Conservation (phyloP, 2,113 vertebrate genomes). For the Cyprinodon brontotheroides region DNA sequence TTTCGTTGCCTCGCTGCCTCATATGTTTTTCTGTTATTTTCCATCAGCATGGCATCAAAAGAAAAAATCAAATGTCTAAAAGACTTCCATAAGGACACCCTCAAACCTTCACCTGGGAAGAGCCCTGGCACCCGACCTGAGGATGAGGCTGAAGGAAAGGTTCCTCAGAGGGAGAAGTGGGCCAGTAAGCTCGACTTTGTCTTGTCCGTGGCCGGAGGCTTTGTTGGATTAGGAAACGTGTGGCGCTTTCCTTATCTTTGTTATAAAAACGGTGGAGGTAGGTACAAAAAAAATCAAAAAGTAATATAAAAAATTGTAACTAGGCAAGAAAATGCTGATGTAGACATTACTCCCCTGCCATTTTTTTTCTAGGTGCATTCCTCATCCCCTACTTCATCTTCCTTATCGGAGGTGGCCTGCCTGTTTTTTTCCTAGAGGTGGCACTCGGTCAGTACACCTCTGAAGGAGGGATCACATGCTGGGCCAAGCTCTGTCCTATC, state of each 20-base stretch:
- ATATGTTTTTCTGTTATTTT: not conserved
- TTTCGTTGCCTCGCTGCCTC: not conserved
- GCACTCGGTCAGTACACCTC: conserved; percentile 97
- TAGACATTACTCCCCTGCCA: not conserved
- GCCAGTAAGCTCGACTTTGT: conserved; percentile 97
- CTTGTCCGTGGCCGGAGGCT: conserved; percentile 96
- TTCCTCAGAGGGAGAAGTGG: conserved; percentile 96
- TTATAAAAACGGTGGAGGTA: conserved; percentile 99
- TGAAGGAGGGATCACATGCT: conserved; percentile 98
- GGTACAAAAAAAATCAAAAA: not conserved
- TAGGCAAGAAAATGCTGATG: not conserved
- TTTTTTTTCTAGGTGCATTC: conserved; percentile 87
- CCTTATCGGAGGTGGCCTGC: conserved; percentile 96
- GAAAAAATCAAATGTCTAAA: conserved; percentile 97
- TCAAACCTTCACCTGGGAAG: conserved; percentile 97
- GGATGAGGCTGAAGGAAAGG: conserved; percentile 95
- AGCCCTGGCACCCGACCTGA: conserved; percentile 94
- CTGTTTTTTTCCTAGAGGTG: conserved; percentile 98
- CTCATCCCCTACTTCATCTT: conserved; percentile 99
- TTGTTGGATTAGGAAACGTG: conserved; percentile 96
- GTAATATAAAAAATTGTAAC: not conserved
- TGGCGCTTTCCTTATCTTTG: conserved; percentile 99
- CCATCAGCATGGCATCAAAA: conserved; percentile 92
- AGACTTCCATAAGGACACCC: conserved; percentile 98
- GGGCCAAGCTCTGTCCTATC: conserved; percentile 97